Evolutionary conservation across 2,888 invertebrate genomes (phyloP), one percentile per base, ranked within the genome.

Genomic region (Spilosoma lubricipeda): DNA sequence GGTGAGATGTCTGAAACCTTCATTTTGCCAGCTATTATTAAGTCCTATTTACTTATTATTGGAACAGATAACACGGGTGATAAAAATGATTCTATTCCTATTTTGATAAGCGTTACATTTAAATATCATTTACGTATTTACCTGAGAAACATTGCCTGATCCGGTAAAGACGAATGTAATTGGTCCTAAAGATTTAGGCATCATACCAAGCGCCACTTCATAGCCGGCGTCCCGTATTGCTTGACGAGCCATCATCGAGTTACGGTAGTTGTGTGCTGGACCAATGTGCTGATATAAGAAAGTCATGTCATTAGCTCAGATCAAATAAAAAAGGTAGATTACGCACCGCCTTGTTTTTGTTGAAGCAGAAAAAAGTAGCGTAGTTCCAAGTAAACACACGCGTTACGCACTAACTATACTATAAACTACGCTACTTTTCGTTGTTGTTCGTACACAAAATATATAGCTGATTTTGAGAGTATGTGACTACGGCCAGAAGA

Each of bases 171-270:
- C 98, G 92, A 99, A 99, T 0, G 99, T 99, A 70, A 99, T 94
- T 0, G 99, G 99, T 3, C 99, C 99, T 70, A 99, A 97, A 0
- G 99, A 99, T 92, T 98, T 98, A 2, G 99, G 99, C 99, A 99
- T 98, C 96, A 99, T 97, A 7, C 97, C 98, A 71, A 99, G 94
- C 0, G 99, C 97, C 69, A 99, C 99, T 95, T 99, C 99, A 92
- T 99, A 99, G 0, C 99, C 99, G n/a, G 99, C 99, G 91, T 99
- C 99, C 30, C 99, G 96, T 65, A 99, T 98, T 0, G 99, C 99
- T 92, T 99, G 99, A 42, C 98, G 97, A 0, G 99, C 99, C 99
- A 99, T 99, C 86, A 99, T 99, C 0, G 99, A 99, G 92, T 98
- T 99, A 56, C 99, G 97, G 93, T 99, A 99, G 93, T 99, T 99